Evolutionary conservation across 2,888 invertebrate species (phyloP).

Genomic region (Drosophila birchii): DNA sequence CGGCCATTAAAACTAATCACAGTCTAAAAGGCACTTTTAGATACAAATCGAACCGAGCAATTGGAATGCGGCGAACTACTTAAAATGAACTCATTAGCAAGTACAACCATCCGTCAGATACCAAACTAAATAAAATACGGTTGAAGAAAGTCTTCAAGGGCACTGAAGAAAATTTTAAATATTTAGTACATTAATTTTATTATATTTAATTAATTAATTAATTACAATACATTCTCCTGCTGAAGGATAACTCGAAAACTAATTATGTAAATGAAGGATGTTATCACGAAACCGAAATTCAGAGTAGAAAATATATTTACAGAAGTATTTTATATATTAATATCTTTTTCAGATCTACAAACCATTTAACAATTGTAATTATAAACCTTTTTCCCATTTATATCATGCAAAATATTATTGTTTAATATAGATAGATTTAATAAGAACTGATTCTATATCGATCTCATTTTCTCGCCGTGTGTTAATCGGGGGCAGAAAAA

Average conservation of each 20-base stretch:
- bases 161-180: not conserved
- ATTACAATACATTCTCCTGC: too few species aligned
- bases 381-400: too few species aligned
- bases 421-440: not conserved
- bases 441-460: not conserved
- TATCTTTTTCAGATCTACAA: too few species aligned
- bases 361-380: too few species aligned
- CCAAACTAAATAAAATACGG: constrained; percentile 51
- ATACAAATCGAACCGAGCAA: constrained; percentile 65
- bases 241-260: too few species aligned
- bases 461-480: constrained; percentile 14
- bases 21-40: constrained; percentile 76
- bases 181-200: not conserved
- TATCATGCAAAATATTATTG: too few species aligned
- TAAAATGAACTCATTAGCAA: constrained; percentile 76
- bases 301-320: too few species aligned
- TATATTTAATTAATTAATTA: too few species aligned
- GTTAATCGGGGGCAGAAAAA: constrained; percentile 32
- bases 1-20: constrained; percentile 74
- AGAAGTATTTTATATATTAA: too few species aligned
- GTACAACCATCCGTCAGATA: constrained; percentile 30
- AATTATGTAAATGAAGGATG: too few species aligned
- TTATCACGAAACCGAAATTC: too few species aligned
- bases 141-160: constrained; percentile 66
- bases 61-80: constrained; percentile 62